These are phyloP conservation scores for Pogoniulus pusillus DNA, from an alignment of 2,797 vertebrate species.

Conservation along the genomic window DNA sequence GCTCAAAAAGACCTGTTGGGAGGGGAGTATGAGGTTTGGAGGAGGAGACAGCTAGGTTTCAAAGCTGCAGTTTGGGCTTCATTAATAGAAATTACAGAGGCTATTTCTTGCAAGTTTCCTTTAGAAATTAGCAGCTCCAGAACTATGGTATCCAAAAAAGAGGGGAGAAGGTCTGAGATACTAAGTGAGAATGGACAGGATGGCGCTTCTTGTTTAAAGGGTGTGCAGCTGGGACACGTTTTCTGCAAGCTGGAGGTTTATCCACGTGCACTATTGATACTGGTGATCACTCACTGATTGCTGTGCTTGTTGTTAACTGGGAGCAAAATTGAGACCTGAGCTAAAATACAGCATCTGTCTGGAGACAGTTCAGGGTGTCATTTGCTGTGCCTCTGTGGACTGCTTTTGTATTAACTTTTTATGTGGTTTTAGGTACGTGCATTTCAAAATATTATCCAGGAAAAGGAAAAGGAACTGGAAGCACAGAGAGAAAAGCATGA, in stretches of 20 bases:
- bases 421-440: conserved; percentile 79
- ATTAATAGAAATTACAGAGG: not conserved
- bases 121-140: not conserved
- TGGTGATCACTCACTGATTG: not conserved
- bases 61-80: not conserved
- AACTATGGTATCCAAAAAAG: not conserved
- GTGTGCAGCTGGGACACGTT: not conserved
- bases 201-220: not conserved
- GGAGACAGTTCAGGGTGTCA: not conserved
- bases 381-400: not conserved
- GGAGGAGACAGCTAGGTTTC: not conserved
- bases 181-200: not conserved
- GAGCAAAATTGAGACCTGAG: not conserved
- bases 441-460: conserved; percentile 86
- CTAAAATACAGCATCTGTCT: not conserved
- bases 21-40: not conserved
- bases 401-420: not conserved
- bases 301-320: not conserved
- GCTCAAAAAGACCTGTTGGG: not conserved
- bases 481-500: conserved; percentile 84
- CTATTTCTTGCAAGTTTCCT: too few species aligned
- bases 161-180: not conserved
- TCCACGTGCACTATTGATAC: fast-evolving
- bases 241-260: not conserved
- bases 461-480: conserved; percentile 83